These are phyloP conservation scores for human DNA, from an alignment of 2,113 vertebrate genomes.

Conservation along the genomic window DNA sequence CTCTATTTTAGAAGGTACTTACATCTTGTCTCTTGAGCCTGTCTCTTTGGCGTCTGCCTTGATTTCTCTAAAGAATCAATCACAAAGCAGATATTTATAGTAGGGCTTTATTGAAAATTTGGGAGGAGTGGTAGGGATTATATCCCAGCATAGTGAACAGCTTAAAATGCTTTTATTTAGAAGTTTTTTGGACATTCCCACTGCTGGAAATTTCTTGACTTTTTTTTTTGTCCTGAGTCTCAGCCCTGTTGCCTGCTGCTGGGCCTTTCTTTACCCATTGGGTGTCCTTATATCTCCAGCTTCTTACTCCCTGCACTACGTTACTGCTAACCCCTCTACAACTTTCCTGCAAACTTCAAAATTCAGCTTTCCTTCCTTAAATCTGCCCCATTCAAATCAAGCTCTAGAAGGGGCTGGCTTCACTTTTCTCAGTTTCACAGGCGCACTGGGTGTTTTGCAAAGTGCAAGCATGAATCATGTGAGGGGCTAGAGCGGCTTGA, in stretches of 20 bases:
- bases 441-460: background rate
- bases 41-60: constrained; percentile 35
- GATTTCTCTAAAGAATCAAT: background rate
- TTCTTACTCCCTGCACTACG: background rate
- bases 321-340: background rate
- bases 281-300: background rate
- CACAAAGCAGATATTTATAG: constrained; percentile 2
- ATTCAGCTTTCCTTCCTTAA: background rate
- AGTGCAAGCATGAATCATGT: background rate
- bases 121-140: background rate
- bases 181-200: background rate
- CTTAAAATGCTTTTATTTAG: constrained; percentile 43
- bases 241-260: background rate
- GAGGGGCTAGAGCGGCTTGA: background rate
- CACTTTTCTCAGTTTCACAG: background rate
- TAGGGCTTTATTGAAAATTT: constrained; percentile 41
- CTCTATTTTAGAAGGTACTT: constrained; percentile 13
- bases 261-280: background rate
- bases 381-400: background rate
- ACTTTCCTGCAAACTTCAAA: background rate
- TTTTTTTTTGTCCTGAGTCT: background rate
- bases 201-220: constrained; percentile 5
- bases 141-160: background rate
- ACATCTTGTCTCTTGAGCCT: constrained; percentile 21
- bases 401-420: background rate